Evolutionary conservation across 2,888 invertebrate species (phyloP), one percentile per base, ranked within the genome.

Genomic region (Lasioglossum morio): DNA sequence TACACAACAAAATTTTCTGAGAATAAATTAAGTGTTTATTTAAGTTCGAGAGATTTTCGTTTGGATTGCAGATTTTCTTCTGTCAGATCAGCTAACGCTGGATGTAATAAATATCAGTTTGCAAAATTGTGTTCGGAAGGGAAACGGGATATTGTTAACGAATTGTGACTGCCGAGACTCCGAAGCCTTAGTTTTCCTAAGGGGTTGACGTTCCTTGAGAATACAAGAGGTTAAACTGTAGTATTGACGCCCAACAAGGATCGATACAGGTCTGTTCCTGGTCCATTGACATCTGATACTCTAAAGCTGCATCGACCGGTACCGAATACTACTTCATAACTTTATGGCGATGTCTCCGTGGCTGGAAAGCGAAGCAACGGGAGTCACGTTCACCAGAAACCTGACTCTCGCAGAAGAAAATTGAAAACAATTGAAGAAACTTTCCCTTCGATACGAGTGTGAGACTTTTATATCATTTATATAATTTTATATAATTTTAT

Each of bases 231-330:
- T 63, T 63, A 63, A 63, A 30, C 30, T 63, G 30, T 63, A 30
- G 30, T 12, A 63, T 63, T 7, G 63, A 30, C 63, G 63, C 30
- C 30, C 63, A 30, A 30, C 63, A 63, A 30, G 30, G 30, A 63
- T 63, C 63, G 63, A 63, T 63, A 63, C 30, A 30, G 63, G 63
- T 16, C 30, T 30, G 30, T 63, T 63, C 30, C 30, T 30, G 30
- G 27, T 63, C 63, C 63, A 63, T 63, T 63, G 63, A 63, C 63
- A 63, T 63, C 16, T 30, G 63, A 63, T 63, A 63, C 63, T 63
- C 30, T 16, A 30, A 63, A 63, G 63, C 63, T 63, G 30, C 63
- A 63, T 63, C 63, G 63, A 27, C 19, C 63, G 63, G 30, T 30
- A 30, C 30, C 4, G 30, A 30, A 16, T 16, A 63, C 63, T 30